phyloP scores from a whole-genome alignment of 1,140 invertebrate species.

The Drosophila biarmipes region DNA sequence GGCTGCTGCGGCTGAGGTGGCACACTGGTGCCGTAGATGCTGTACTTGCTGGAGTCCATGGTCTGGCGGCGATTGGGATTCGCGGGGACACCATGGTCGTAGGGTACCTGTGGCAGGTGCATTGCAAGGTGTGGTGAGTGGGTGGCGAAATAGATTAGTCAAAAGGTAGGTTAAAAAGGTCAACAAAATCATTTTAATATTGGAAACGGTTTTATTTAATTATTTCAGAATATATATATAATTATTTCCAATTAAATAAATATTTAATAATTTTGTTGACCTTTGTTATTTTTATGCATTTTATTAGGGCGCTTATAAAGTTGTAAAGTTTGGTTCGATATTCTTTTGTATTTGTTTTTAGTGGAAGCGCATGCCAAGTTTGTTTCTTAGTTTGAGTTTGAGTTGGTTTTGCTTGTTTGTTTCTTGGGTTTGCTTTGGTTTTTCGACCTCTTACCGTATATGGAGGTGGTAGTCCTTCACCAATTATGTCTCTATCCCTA shows the following conservation, averaged over 20 bases:
- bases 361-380: conserved; percentile 61
- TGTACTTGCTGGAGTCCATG: conserved; percentile 78
- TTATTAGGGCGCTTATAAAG: conserved; percentile 22
- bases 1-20: conserved; percentile 45
- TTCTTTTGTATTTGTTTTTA: conserved; percentile 34
- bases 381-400: conserved; percentile 15
- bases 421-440: conserved; percentile 22
- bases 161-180: conserved; percentile 33
- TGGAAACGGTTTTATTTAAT: not conserved
- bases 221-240: not conserved
- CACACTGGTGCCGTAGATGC: conserved; percentile 66
- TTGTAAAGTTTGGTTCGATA: not conserved
- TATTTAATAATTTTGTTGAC: conserved; percentile 3
- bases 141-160: conserved; percentile 65
- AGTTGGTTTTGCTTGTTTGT: conserved; percentile 18
- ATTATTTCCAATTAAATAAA: not conserved
- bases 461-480: conserved; percentile 89
- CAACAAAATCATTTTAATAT: not conserved
- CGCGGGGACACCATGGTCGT: conserved; percentile 71
- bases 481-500: conserved; percentile 86
- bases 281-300: conserved; percentile 13
- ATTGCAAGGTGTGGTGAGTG: conserved; percentile 47
- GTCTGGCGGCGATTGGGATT: conserved; percentile 75
- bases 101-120: conserved; percentile 70
- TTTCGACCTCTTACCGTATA: conserved; percentile 88